These are phyloP conservation scores for Microtus richardsoni DNA, from an alignment of 2,113 vertebrate genomes.

Conservation along the genomic window DNA sequence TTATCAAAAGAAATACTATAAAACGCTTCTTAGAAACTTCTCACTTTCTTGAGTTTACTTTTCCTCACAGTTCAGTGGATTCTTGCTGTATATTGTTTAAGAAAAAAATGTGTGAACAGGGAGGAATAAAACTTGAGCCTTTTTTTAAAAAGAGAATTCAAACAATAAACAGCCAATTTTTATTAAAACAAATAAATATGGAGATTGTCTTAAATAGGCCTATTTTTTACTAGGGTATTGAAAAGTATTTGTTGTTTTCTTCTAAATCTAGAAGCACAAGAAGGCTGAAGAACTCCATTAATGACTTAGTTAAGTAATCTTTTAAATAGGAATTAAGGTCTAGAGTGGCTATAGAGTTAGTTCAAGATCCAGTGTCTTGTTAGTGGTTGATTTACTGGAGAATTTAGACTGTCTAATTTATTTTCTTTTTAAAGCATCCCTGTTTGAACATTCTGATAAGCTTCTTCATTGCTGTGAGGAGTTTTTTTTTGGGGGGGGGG, in stretches of 20 bases:
- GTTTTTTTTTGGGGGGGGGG: neutral
- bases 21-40: neutral
- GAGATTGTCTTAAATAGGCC: neutral
- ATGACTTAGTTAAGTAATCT: neutral
- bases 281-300: neutral
- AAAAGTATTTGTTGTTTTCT: neutral
- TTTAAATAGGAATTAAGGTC: neutral
- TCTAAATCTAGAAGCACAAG: neutral
- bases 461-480: neutral
- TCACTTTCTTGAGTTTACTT: neutral
- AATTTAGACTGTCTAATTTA: neutral
- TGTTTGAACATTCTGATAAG: neutral
- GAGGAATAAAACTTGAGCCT: neutral
- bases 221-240: neutral
- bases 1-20: neutral
- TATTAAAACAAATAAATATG: neutral
- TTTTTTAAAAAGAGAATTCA: constrained; percentile 19
- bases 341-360: neutral
- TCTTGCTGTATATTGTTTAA: neutral
- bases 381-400: neutral
- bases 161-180: neutral
- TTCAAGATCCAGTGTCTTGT: neutral
- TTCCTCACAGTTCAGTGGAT: neutral
- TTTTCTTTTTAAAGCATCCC: neutral
- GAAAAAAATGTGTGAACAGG: neutral